These are phyloP conservation scores for Sebastes variabilis DNA, from an alignment of 2,797 vertebrate genomes.

Conservation along the genomic window DNA sequence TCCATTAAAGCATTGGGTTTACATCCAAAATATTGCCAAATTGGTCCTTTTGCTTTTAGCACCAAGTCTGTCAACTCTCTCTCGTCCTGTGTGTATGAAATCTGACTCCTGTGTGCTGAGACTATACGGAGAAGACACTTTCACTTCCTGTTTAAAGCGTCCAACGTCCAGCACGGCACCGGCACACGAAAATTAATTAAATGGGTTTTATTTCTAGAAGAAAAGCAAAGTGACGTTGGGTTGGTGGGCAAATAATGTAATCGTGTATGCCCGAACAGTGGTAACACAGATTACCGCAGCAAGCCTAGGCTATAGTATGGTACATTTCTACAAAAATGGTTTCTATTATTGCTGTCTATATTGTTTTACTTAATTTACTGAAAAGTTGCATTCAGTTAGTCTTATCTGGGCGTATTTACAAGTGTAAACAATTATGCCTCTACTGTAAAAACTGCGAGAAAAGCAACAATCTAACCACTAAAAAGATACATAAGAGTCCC, in stretches of 20 bases:
- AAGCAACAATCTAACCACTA: not conserved
- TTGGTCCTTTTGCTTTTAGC: not conserved
- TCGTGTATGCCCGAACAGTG: too few species aligned
- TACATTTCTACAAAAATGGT: not conserved
- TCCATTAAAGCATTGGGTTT: not conserved
- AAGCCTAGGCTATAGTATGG: not conserved
- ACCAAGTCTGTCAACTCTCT: not conserved
- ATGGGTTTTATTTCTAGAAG: too few species aligned
- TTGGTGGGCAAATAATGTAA: too few species aligned
- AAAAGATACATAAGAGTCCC: not conserved
- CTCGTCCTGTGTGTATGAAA: not conserved
- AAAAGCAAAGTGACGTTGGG: too few species aligned
- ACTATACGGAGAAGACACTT: too few species aligned
- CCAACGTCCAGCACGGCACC: rapidly evolving
- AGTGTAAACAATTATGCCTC: not conserved
- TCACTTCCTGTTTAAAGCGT: too few species aligned
- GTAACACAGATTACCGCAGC: too few species aligned
- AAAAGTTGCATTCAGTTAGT: not conserved
- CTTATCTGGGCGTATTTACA: not conserved
- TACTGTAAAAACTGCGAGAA: not conserved
- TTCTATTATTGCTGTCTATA: not conserved
- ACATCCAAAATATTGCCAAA: not conserved
- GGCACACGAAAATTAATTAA: too few species aligned
- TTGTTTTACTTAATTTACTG: not conserved
- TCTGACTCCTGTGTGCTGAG: not conserved